These are phyloP conservation scores for Cataglyphis albicans DNA, from an alignment of 2,888 invertebrate genomes.

Conservation along the genomic window DNA sequence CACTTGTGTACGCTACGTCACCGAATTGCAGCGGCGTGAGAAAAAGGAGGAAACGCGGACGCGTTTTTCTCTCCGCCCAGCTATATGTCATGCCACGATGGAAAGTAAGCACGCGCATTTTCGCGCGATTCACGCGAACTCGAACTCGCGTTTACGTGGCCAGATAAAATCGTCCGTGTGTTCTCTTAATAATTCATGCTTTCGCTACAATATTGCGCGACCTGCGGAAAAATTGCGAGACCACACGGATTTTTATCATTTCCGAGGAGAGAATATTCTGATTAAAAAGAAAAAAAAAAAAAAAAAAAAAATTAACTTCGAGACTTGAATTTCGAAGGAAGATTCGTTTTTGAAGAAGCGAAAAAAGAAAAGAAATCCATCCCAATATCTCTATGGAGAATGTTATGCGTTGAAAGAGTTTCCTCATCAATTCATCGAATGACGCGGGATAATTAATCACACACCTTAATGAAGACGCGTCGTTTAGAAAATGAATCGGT, in stretches of 20 bases:
- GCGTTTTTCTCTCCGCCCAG: constrained; percentile 13
- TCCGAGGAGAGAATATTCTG: constrained; percentile 7
- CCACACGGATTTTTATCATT: constrained; percentile 18
- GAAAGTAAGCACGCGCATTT: constrained; percentile 28
- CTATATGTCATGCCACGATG: constrained; percentile 23
- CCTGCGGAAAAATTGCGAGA: constrained; percentile 39
- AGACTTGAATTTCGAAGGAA: background rate
- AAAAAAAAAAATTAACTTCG: constrained; percentile 1
- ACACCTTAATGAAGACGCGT: background rate
- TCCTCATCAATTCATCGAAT: background rate
- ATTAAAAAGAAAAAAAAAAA: background rate
- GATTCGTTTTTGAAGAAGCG: background rate
- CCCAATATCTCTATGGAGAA: no score
- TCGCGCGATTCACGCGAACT: constrained; percentile 53
- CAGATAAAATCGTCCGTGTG: constrained; percentile 63
- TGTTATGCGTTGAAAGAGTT: background rate
- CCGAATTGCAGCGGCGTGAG: constrained; percentile 40
- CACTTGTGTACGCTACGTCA: constrained; percentile 24
- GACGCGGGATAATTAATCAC: background rate
- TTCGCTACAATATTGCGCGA: constrained; percentile 42
- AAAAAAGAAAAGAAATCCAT: background rate
- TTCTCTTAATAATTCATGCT: constrained; percentile 61
- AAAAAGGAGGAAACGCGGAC: constrained; percentile 3
- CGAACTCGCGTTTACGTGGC: constrained; percentile 48
- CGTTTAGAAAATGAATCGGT: constrained; percentile 12